Percentiles rank a stretch among this genome's conserved stretches.
Evolutionary conservation across 2,113 vertebrate genomes (phyloP).

Genomic region (Stegostoma tigrinum): DNA sequence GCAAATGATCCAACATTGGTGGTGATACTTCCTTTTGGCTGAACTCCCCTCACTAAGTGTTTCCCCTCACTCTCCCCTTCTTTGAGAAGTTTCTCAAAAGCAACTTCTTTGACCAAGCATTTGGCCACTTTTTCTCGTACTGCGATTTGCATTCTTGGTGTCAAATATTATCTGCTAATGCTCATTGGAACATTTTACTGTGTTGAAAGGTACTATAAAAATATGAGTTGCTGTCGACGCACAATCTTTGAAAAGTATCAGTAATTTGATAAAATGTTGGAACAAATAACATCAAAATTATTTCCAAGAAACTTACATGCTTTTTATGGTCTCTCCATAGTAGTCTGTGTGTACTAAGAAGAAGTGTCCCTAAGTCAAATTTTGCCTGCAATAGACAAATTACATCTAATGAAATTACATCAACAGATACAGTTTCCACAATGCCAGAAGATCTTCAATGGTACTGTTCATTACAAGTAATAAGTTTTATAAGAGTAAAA

Average conservation of each 20-base stretch:
- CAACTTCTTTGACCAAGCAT: not conserved
- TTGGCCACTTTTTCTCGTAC: not conserved
- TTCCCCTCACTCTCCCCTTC: not conserved
- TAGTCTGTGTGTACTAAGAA: conserved; percentile 86
- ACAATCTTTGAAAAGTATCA: not conserved
- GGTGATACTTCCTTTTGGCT: not conserved
- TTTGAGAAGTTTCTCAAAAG: not conserved
- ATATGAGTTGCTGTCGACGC: not conserved
- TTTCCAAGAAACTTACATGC: conserved; percentile 65
- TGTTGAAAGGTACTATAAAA: not conserved
- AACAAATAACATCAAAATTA: too few relatives aligned
- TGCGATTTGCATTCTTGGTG: not conserved
- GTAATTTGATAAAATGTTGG: not conserved
- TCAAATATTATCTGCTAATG: not conserved
- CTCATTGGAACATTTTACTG: not conserved
- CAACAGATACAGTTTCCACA: not conserved
- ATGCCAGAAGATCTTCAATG: not conserved
- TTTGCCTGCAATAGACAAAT: conserved; percentile 63
- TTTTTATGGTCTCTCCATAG: conserved; percentile 94
- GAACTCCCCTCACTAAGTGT: not conserved
- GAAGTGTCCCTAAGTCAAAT: conserved; percentile 70
- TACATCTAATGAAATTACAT: not conserved
- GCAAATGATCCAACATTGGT: not conserved
- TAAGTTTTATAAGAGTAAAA: not conserved
- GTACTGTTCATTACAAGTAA: not conserved